phyloP scores from a whole-genome alignment of 1,140 invertebrate species.

The Polypedilum pembai region DNA sequence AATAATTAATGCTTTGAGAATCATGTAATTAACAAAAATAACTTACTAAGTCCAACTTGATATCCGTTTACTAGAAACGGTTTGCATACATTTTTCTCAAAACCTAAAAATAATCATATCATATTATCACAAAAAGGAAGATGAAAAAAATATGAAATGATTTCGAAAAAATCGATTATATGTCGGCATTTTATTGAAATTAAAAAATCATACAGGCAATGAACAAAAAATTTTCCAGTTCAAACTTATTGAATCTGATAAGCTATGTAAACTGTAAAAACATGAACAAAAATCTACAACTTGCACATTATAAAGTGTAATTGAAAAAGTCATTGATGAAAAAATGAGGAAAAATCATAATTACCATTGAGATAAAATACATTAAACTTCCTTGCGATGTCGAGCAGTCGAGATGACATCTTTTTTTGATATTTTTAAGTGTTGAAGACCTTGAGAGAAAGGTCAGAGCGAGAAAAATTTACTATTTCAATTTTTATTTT shows the following conservation, averaged over 20 bases:
- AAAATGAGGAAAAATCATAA: not conserved
- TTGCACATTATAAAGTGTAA: not conserved
- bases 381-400: constrained; percentile 24
- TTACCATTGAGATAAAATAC: constrained; percentile 22
- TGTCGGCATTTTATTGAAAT: constrained; percentile 15
- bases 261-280: not conserved
- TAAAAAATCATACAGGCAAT: not conserved
- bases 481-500: not conserved
- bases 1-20: not conserved
- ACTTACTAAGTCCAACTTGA: constrained; percentile 65
- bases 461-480: not conserved
- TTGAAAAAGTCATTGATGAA: not conserved
- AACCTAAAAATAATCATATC: constrained; percentile 47
- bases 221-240: not conserved
- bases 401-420: constrained; percentile 9
- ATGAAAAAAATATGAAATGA: constrained; percentile 29
- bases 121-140: not conserved
- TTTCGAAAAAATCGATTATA: constrained; percentile 21
- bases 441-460: constrained; percentile 14
- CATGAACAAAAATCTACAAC: not conserved
- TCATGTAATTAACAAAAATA: not conserved
- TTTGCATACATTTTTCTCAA: constrained; percentile 65
- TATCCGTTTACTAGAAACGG: constrained; percentile 79
- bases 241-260: not conserved
- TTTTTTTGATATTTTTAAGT: not conserved